Conservation (phyloP, 2,113 vertebrate species). For the Cyanoramphus novaezelandiae region DNA sequence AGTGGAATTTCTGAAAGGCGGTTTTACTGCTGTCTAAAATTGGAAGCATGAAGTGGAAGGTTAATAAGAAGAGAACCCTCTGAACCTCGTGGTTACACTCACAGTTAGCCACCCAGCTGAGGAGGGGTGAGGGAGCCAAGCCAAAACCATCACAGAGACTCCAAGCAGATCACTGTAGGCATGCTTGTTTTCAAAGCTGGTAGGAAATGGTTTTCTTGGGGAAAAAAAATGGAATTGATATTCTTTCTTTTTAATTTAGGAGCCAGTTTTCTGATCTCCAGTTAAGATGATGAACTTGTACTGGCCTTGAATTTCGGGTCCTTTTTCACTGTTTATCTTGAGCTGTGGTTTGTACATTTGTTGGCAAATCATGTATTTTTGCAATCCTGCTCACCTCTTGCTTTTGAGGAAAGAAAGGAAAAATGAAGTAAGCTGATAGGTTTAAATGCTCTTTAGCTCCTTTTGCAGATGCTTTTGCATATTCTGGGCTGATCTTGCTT, state of each 20-base stretch:
- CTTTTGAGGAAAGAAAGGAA: conserved; percentile 29
- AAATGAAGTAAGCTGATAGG: not conserved
- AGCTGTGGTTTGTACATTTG: conserved; percentile 22
- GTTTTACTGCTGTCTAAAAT: conserved; percentile 20
- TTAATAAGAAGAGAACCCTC: conserved; percentile 9
- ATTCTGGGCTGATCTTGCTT: not conserved
- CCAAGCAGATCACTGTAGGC: conserved; percentile 38
- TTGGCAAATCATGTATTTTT: conserved; percentile 26
- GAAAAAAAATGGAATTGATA: not conserved
- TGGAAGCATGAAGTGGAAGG: conserved; percentile 43
- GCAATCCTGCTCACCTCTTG: not conserved
- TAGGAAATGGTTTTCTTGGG: conserved; percentile 57
- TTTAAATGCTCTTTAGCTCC: not conserved
- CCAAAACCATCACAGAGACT: conserved; percentile 60
- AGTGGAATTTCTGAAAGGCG: not conserved
- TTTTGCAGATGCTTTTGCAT: not conserved
- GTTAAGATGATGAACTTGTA: conserved; percentile 17
- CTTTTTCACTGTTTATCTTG: conserved; percentile 16
- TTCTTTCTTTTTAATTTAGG: not conserved
- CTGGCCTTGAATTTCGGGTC: conserved; percentile 34
- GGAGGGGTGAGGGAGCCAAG: conserved; percentile 38
- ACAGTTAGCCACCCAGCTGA: conserved; percentile 24
- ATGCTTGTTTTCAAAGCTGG: conserved; percentile 56
- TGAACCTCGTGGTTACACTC: conserved; percentile 11
- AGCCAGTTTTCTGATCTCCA: conserved; percentile 41